Evolutionary conservation across 2,888 invertebrate genomes (phyloP).

Genomic region (Erpobdella octoculata): DNA sequence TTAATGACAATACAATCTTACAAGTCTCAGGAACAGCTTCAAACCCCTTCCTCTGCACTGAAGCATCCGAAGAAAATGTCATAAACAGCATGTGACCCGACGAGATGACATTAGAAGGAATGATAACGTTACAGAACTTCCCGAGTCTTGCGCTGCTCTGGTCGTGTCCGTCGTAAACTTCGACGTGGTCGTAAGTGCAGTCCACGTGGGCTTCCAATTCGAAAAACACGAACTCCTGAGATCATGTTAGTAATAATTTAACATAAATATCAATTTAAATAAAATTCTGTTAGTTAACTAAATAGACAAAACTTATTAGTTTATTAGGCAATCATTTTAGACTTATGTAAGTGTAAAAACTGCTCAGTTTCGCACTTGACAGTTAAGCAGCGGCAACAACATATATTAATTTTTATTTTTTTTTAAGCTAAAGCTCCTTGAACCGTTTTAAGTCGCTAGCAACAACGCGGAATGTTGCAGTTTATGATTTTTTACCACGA

Average conservation of each 20-base stretch:
- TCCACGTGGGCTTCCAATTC: slow-evolving; percentile 93
- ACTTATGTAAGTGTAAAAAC: too few relatives aligned
- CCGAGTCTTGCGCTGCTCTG: slow-evolving; percentile 75
- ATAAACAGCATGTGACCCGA: slow-evolving; percentile 58
- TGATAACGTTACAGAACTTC: slow-evolving; percentile 82
- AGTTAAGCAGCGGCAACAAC: too few relatives aligned
- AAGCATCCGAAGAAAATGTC: slow-evolving; percentile 88
- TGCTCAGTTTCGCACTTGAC: too few relatives aligned
- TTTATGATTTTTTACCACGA: too few relatives aligned
- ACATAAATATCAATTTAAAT: background rate
- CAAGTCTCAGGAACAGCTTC: slow-evolving; percentile 83
- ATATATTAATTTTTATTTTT: too few relatives aligned
- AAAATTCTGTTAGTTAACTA: too few relatives aligned
- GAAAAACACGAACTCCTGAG: slow-evolving; percentile 73
- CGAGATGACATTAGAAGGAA: slow-evolving; percentile 54
- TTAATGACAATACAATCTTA: slow-evolving; percentile 45
- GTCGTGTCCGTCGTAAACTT: slow-evolving; percentile 84
- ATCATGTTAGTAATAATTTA: background rate
- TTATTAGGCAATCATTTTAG: too few relatives aligned
- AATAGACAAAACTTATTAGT: too few relatives aligned
- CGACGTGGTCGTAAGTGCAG: slow-evolving; percentile 90
- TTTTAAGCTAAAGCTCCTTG: too few relatives aligned
- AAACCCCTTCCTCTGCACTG: slow-evolving; percentile 88
- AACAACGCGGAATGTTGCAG: too few relatives aligned
- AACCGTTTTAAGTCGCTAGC: too few relatives aligned